Base-by-base conservation (phyloP, 2,113 vertebrate genomes). In the Polypterus senegalus region DNA sequence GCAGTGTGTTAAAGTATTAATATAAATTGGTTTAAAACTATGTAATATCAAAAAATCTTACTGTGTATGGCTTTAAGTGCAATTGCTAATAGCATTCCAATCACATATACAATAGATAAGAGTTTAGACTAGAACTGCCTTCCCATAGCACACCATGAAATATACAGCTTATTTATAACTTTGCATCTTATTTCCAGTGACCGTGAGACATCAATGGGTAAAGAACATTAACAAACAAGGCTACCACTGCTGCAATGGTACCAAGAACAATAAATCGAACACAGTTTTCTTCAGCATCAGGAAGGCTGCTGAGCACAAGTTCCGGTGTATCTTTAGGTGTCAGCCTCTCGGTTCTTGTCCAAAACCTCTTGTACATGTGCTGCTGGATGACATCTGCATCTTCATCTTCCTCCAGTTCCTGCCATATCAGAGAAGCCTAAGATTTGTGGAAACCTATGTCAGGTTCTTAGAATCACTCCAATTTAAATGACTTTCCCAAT, bases 361-460 rank as follows among this genome's bases (percentile, higher is more conserved):
- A 27, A 27, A 27, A 60, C 67, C 76, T 82, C 83, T 79, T 60
- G 67, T 75, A 82, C 66, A 80, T 80, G 72, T 86, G 73, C 48
- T 69, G 74, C 27, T 8, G 68, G 62, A 73, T 76, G 62, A 69
- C 72, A 47, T 81, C 78, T 27, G 82, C 69, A 48, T 83, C 82
- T 46, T 94, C 93, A 80, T 95, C 95, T 70, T 96, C 92, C 90
- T 97, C 93, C 86, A 97, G 84, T 89, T 97, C 92, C 89, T 90
- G 92, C 94, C 96, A 98, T 89, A 98, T 91, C 83, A 92, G 92
- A 90, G 94, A 94, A 90, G 96, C 96, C 96, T 98, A 93, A 81
- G 84, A 91, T 92, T 91, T 92, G 86, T 66, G 94, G 96, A 98
- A 98, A 97, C 81, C 87, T 86, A 87, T 84, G 88, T 98, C 90